Evolutionary conservation across 2,888 invertebrate genomes (phyloP), one percentile per base, ranked within the genome.

Genomic region (Drosophila nigritarsus): DNA sequence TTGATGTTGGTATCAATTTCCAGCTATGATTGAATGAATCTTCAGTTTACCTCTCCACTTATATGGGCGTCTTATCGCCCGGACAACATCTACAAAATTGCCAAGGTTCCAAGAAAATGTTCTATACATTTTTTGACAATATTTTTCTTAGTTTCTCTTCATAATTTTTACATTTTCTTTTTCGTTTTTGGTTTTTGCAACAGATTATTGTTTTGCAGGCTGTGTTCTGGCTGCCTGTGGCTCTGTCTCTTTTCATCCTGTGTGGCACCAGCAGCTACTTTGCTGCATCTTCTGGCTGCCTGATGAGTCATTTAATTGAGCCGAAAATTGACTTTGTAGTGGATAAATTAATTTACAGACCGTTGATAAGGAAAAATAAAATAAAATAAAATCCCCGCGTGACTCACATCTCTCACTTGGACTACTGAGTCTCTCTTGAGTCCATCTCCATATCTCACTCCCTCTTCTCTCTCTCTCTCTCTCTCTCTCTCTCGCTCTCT

Each of bases 301-400:
- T 72, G 89, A 84, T 87, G 87, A 87, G 87, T 87, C 87, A 87
- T 84, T 88, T 87, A 87, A 87, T 88, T 88, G 85, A 83, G 77
- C 87, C 87, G 67, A 83, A 86, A 84, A 88, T 88, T 67, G 73
- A 83, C 86, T 82, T 81, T 81, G 86, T 81, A 75, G 77, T 78
- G 79, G 82, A 75, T 84, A 80, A 85, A 87, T 87, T 82, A 87
- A 85, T 87, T 87, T 87, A 78, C 85, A 71, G 80, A 49, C 77
- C 75, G 62, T 61, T 75, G 75, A 73, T 71, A 81, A 81, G 65
- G 51, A 24, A 20, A 5, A 54, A 64, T 54, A 65, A 54, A 63
- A 50, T 27, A 62, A 60, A 71, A 71, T 64, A 66, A 67, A 55
- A 56, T 49, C 60, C 42, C 51, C 40, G 18, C 30, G 65, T 87